Percentiles rank a stretch among this genome's conserved stretches.
Conservation (phyloP, 1,140 invertebrate genomes). For the Metopolophium dirhodum region DNA sequence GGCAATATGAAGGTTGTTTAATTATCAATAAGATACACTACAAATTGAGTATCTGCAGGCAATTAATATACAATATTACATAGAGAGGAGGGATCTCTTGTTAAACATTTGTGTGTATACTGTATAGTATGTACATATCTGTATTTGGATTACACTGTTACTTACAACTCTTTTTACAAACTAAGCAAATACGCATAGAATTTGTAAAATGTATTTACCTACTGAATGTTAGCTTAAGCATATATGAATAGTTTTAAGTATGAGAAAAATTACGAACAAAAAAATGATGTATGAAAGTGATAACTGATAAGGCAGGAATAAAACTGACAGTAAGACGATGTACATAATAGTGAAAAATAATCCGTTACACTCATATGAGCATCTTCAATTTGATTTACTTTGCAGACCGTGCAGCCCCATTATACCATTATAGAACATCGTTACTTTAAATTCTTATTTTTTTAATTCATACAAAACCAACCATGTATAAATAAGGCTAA, state of each 20-base stretch:
- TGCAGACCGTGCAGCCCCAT: not conserved
- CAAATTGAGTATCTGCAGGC: not conserved
- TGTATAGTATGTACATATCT: not conserved
- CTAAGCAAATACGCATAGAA: not conserved
- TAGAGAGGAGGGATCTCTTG: not conserved
- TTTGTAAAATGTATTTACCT: not conserved
- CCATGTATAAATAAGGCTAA: not conserved
- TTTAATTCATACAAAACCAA: not conserved
- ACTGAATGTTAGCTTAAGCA: not conserved
- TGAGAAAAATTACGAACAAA: not conserved
- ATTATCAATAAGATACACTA: not conserved
- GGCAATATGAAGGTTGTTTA: not conserved
- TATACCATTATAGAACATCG: not conserved
- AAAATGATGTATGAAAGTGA: not conserved
- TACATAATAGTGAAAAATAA: not conserved
- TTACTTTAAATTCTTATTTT: not conserved
- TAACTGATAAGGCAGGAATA: not conserved
- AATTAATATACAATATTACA: not conserved
- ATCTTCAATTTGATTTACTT: conserved; percentile 16
- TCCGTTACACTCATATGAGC: not conserved
- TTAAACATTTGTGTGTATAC: not conserved
- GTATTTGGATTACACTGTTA: not conserved
- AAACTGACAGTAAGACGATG: not conserved
- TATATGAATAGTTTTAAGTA: not conserved
- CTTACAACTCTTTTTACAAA: not conserved